Base-by-base conservation (phyloP, 2,797 vertebrate genomes). In the Manis javanica region DNA sequence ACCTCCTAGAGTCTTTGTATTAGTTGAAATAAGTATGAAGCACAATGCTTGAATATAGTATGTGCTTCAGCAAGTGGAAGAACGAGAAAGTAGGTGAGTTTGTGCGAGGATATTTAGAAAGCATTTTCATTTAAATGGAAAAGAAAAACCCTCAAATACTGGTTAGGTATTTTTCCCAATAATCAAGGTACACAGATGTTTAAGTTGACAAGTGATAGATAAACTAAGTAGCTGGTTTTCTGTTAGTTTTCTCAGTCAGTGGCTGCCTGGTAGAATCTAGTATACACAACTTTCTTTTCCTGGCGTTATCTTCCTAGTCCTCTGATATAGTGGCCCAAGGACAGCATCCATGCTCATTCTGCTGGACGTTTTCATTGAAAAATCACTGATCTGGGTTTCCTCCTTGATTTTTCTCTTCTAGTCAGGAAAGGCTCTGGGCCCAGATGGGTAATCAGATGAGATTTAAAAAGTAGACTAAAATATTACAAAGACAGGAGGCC, bases 41-140 rank as follows among this genome's bases (percentile, higher is more conserved):
- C 6, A 34, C 26, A 85, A 78, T 37, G 31, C 1, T 49, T 66
- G n/a, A 68, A 77, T 49, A 77, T 55, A 69, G 24, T 51, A 86
- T 71, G 51, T 34, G 39, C 16, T 89, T 92, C 13, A 90, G 49
- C 8, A 83, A 93, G 39, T 29, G 16, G 39, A 18, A 57, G 34
- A 90, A n/a, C 63, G 11, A 42, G 64, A 94, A 82, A 86, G 23
- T 31, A 75, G 39, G 29, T 12, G 19, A 26, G 6, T 57, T 84
- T 64, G 37, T 29, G 51, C 23, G 37, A 72, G 31, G 19, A 57
- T 46, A 87, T 23, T 75, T 61, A 69, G 29, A 63, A 59, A 51
- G 0, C n/a, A 42, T 61, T 85, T 95, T 83, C 31, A 87, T 71
- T 94, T 82, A 90, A 94, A 68, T 31, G 63, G 71, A 57, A 68